phyloP scores from a whole-genome alignment of 2,888 invertebrate species.

The Nymphalis c-album region DNA sequence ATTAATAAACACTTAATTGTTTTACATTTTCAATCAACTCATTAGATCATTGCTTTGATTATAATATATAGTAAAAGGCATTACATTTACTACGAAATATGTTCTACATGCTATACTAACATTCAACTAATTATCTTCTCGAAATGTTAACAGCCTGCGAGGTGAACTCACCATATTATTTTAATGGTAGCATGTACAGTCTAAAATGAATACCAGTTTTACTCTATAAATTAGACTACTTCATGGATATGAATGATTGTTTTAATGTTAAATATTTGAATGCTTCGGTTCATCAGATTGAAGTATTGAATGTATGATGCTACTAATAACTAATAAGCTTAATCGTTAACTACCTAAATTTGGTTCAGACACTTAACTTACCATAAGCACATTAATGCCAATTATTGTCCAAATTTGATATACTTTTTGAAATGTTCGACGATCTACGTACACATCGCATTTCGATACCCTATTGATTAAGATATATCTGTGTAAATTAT shows the following conservation, averaged over 20 bases:
- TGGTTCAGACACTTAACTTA: constrained; percentile 72
- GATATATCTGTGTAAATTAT: constrained; percentile 43
- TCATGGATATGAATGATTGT: constrained; percentile 58
- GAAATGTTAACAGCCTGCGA: constrained; percentile 17
- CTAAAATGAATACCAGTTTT: constrained; percentile 37
- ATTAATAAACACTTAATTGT: not conserved
- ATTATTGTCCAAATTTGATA: constrained; percentile 66
- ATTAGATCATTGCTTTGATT: not conserved
- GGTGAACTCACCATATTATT: constrained; percentile 22
- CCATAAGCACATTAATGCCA: constrained; percentile 70
- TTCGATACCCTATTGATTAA: constrained; percentile 54
- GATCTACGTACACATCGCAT: constrained; percentile 64
- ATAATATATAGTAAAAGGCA: constrained; percentile 22
- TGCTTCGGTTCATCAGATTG: constrained; percentile 59
- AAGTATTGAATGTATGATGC: constrained; percentile 67
- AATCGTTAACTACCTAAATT: constrained; percentile 68
- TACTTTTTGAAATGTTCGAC: constrained; percentile 52
- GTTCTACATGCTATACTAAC: constrained; percentile 41
- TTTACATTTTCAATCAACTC: not conserved
- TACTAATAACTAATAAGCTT: constrained; percentile 74
- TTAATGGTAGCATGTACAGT: constrained; percentile 34
- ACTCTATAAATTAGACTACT: constrained; percentile 38
- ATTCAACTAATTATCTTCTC: constrained; percentile 36
- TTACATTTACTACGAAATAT: constrained; percentile 34
- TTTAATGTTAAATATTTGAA: constrained; percentile 61